Evolutionary conservation across 2,113 vertebrate species (phyloP).

Genomic region (Gopherus flavomarginatus): DNA sequence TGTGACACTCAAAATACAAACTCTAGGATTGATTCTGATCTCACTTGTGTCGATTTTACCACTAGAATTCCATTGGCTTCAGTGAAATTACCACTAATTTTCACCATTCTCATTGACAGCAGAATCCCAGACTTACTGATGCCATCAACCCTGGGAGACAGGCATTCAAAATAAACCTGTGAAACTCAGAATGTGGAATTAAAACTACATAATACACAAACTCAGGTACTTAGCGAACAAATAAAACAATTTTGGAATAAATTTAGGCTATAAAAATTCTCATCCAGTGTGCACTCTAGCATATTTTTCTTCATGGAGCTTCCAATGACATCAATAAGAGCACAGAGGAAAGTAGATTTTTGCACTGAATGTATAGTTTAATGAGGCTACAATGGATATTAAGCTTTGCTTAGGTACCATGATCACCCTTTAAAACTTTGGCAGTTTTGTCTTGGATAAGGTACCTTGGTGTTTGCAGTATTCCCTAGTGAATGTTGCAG

Average conservation of each 20-base stretch:
- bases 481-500: not conserved
- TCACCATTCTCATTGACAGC: not conserved
- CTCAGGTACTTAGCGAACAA: not conserved
- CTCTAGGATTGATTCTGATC: not conserved
- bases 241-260: not conserved
- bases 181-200: not conserved
- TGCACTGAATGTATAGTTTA: accelerated
- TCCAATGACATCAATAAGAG: not conserved
- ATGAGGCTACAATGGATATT: not conserved
- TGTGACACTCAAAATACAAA: not conserved
- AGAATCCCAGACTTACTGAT: not conserved
- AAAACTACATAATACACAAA: not conserved
- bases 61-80: not conserved
- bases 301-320: not conserved
- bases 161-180: not conserved
- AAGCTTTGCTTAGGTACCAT: not conserved
- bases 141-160: not conserved
- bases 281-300: not conserved
- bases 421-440: not conserved
- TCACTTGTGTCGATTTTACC: not conserved
- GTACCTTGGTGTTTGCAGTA: not conserved
- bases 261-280: not conserved
- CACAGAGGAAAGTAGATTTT: not conserved
- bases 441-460: not conserved
- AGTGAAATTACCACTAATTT: not conserved